Conservation (phyloP, 2,113 vertebrate species). For the Phycodurus eques region DNA sequence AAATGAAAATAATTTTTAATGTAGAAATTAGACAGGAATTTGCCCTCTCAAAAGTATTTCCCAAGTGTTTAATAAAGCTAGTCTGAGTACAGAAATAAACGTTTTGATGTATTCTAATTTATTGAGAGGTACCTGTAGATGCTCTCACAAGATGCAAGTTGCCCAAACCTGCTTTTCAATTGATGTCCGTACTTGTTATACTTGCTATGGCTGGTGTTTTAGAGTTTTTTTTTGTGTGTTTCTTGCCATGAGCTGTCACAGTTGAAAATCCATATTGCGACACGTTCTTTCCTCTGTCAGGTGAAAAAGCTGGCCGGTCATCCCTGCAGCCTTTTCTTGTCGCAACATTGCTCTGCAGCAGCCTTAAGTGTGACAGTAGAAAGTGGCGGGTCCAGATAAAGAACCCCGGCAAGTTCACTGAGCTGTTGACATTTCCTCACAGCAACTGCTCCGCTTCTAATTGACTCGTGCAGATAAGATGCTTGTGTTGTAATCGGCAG, state of each 20-base stretch:
- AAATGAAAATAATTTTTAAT: too few species aligned
- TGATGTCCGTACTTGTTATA: background rate
- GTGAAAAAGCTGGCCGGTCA: conserved; percentile 19
- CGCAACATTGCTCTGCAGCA: conserved; percentile 35
- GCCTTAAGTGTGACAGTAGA: conserved; percentile 40
- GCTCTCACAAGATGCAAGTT: too few species aligned
- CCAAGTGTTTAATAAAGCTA: too few species aligned
- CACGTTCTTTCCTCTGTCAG: conserved; percentile 15
- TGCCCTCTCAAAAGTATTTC: too few species aligned
- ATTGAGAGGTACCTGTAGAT: too few species aligned
- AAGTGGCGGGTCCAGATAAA: conserved; percentile 53
- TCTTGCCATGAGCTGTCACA: conserved; percentile 33
- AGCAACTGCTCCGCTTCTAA: conserved; percentile 65
- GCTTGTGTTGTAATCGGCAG: conserved; percentile 70
- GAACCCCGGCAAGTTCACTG: conserved; percentile 55
- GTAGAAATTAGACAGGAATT: too few species aligned
- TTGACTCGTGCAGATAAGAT: conserved; percentile 73
- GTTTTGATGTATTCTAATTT: too few species aligned
- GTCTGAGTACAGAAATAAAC: too few species aligned
- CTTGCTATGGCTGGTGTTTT: background rate
- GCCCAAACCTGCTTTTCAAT: background rate
- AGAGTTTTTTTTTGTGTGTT: conserved; percentile 12
- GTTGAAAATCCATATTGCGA: conserved; percentile 30
- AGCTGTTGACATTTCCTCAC: conserved; percentile 72
- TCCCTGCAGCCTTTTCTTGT: conserved; percentile 45